A percentile compares a stretch with the other conserved stretches of the same genome.
These are phyloP conservation scores for Macaca mulatta DNA, from an alignment of 2,113 vertebrate genomes.

Conservation along the genomic window DNA sequence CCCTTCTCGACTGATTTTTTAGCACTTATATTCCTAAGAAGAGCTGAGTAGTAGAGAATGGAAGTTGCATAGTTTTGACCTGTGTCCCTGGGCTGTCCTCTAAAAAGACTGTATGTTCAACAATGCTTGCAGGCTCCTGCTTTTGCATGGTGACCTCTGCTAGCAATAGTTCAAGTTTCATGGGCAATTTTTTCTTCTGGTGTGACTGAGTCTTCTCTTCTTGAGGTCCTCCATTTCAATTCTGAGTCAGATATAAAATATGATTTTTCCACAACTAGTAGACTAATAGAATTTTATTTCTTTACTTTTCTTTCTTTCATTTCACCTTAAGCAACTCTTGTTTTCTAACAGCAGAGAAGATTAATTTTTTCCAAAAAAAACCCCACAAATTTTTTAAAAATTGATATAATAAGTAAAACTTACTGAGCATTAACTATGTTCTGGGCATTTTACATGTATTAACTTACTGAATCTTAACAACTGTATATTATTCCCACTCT, in stretches of 20 bases:
- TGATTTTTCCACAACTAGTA: conserved; percentile 8
- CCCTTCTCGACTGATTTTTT: neutral
- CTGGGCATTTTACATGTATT: neutral
- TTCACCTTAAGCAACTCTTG: conserved; percentile 8
- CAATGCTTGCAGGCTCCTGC: neutral
- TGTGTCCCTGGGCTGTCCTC: neutral
- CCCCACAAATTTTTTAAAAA: too few species aligned
- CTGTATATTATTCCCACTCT: neutral
- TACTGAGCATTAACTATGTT: neutral
- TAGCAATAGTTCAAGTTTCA: neutral
- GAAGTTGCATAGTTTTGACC: neutral
- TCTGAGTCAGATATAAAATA: conserved; percentile 29
- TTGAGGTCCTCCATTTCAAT: conserved; percentile 15
- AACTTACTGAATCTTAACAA: neutral
- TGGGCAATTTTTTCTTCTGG: neutral
- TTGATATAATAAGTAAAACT: neutral
- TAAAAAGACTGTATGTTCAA: neutral
- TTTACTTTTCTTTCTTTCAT: neutral
- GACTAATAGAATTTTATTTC: neutral
- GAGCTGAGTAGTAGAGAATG: neutral
- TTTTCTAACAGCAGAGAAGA: conserved; percentile 26
- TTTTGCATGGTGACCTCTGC: neutral
- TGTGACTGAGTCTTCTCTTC: neutral
- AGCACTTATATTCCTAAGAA: neutral
- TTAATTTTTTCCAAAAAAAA: neutral